Conservation (phyloP, 1,140 invertebrate species). For the Cydia amplana region DNA sequence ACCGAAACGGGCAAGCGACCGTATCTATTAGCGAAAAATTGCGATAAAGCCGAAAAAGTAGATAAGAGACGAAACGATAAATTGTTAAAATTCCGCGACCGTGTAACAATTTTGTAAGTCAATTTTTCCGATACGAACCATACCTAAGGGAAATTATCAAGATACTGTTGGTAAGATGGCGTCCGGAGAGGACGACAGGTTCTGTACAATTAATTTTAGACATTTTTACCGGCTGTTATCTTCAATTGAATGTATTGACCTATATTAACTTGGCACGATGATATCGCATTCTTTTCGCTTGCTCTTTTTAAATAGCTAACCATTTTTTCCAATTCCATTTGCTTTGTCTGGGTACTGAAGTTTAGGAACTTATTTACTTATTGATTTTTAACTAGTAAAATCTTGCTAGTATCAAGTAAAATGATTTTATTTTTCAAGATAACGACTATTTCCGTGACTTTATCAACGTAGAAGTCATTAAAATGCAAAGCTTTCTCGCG, state of each 20-base stretch:
- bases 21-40: not conserved
- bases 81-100: constrained; percentile 55
- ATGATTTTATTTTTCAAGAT: no score
- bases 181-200: constrained; percentile 2
- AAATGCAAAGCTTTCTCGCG: no score
- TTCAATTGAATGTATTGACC: not conserved
- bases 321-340: not conserved
- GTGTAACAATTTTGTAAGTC: constrained; percentile 58
- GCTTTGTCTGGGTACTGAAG: not conserved
- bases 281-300: not conserved
- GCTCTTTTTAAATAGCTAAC: not conserved
- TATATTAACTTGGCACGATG: not conserved
- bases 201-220: constrained; percentile 16
- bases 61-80: constrained; percentile 44
- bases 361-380: no score
- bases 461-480: no score
- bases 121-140: constrained; percentile 46
- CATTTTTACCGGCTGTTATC: constrained; percentile 22
- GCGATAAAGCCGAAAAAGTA: not conserved
- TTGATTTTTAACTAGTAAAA: no score
- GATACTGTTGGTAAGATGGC: constrained; percentile 36
- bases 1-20: not conserved
- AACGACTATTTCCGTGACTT: no score
- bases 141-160: constrained; percentile 57
- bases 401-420: no score